These are phyloP conservation scores for Darevskia nairensis DNA, from an alignment of 2,797 vertebrate species.

Conservation along the genomic window DNA sequence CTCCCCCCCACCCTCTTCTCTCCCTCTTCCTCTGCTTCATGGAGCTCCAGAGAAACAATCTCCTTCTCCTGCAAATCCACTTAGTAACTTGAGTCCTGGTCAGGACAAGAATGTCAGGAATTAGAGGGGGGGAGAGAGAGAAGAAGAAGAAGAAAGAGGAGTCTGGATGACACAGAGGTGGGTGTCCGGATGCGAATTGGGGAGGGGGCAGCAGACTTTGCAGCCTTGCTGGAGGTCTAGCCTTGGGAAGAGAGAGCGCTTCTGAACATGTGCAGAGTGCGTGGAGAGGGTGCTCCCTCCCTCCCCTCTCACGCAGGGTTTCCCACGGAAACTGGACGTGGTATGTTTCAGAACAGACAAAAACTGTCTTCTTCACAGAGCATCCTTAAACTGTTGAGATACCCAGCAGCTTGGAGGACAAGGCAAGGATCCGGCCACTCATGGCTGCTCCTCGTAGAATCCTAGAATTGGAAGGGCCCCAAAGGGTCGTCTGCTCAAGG, in stretches of 20 bases:
- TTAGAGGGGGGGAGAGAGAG: background rate
- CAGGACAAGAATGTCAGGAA: constrained; percentile 31
- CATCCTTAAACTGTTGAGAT: no score
- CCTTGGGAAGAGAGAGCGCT: background rate
- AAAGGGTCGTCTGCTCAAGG: no score
- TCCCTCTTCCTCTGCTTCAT: no score
- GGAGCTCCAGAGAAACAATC: background rate
- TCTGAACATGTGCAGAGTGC: background rate
- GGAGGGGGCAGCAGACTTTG: background rate
- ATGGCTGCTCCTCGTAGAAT: no score
- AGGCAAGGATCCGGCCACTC: no score
- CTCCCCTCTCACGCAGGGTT: background rate
- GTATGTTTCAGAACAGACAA: background rate
- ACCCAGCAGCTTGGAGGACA: no score
- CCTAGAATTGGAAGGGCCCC: no score
- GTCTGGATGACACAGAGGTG: background rate
- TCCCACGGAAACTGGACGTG: background rate
- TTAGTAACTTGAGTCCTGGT: constrained; percentile 22
- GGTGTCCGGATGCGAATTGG: background rate
- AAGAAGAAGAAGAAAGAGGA: background rate
- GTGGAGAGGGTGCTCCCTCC: background rate
- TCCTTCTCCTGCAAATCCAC: constrained; percentile 4
- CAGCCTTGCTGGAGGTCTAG: background rate
- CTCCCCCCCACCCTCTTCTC: background rate
- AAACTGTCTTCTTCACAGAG: background rate